These are phyloP conservation scores for Labeo rohita DNA, from an alignment of 2,113 vertebrate genomes.

Conservation along the genomic window DNA sequence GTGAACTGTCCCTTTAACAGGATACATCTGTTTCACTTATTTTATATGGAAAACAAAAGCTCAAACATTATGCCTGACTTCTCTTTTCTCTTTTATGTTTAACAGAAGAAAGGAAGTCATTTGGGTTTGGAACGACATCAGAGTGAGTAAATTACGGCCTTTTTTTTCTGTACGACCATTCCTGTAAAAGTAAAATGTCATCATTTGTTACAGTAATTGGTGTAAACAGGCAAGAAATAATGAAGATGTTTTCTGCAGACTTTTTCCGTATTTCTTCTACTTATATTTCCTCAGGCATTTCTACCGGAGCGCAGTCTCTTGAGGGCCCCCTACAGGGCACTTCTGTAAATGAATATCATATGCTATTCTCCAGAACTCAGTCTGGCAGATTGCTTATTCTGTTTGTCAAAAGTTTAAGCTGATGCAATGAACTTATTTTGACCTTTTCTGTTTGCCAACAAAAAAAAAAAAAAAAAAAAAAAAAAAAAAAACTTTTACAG, in stretches of 20 bases:
- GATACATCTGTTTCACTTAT: background rate
- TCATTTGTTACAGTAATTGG: slow-evolving; percentile 1
- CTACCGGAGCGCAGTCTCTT: slow-evolving; percentile 4
- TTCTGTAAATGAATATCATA: slow-evolving; percentile 22
- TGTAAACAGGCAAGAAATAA: slow-evolving; percentile 4
- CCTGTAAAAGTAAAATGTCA: slow-evolving; percentile 1
- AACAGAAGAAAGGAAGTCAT: background rate
- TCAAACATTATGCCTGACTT: background rate
- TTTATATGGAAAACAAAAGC: background rate
- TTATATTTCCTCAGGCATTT: slow-evolving; percentile 10
- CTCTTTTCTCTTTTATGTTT: background rate
- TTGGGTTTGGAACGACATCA: background rate
- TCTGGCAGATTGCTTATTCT: slow-evolving; percentile 28
- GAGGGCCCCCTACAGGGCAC: slow-evolving; percentile 36
- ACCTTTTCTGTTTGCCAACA: slow-evolving; percentile 25
- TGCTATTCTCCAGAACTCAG: background rate
- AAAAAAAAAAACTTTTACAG: slow-evolving; percentile 20
- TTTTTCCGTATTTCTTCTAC: background rate
- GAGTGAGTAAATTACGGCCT: background rate
- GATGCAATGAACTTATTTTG: slow-evolving; percentile 44
- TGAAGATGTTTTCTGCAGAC: slow-evolving; percentile 17
- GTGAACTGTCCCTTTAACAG: too few relatives aligned
- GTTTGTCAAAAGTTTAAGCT: slow-evolving; percentile 42
- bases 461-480: slow-evolving; percentile 16
- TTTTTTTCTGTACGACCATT: background rate